Conservation (phyloP, 2,888 invertebrate species). For the Latheticus oryzae region DNA sequence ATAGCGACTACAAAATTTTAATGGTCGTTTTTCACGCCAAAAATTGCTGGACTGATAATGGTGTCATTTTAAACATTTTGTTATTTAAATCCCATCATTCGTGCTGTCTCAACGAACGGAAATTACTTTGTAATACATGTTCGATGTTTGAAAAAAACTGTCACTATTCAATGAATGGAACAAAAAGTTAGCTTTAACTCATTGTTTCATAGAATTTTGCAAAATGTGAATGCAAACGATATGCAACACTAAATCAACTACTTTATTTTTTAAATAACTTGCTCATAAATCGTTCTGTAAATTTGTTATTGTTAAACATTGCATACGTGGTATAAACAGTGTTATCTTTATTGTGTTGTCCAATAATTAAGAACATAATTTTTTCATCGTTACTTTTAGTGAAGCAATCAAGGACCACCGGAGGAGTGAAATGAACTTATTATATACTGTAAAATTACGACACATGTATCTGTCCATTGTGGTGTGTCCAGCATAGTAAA, state of each 20-base stretch:
- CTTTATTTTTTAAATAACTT: constrained; percentile 8
- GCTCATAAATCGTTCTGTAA: constrained; percentile 22
- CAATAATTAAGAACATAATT: constrained; percentile 18
- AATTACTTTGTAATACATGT: constrained; percentile 32
- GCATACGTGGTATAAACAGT: constrained; percentile 13
- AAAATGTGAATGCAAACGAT: constrained; percentile 11
- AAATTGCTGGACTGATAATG: constrained; percentile 6
- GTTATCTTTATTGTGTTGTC: constrained; percentile 24
- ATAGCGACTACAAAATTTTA: background rate
- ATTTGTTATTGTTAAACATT: constrained; percentile 9
- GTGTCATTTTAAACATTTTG: constrained; percentile 17
- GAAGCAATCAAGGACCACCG: constrained; percentile 1
- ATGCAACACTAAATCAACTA: constrained; percentile 20
- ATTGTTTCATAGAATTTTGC: constrained; percentile 20
- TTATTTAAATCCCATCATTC: constrained; percentile 14
- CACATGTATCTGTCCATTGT: constrained; percentile 23
- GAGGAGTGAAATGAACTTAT: background rate
- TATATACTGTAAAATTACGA: background rate
- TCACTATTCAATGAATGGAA: constrained; percentile 22
- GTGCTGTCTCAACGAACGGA: constrained; percentile 25
- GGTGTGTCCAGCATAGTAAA: constrained; percentile 9
- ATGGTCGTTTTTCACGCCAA: background rate
- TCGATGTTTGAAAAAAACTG: constrained; percentile 20
- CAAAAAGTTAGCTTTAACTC: constrained; percentile 11
- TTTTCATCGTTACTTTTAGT: background rate